Base-by-base conservation (phyloP, 2,888 invertebrate species). In the Lottia scabra region DNA sequence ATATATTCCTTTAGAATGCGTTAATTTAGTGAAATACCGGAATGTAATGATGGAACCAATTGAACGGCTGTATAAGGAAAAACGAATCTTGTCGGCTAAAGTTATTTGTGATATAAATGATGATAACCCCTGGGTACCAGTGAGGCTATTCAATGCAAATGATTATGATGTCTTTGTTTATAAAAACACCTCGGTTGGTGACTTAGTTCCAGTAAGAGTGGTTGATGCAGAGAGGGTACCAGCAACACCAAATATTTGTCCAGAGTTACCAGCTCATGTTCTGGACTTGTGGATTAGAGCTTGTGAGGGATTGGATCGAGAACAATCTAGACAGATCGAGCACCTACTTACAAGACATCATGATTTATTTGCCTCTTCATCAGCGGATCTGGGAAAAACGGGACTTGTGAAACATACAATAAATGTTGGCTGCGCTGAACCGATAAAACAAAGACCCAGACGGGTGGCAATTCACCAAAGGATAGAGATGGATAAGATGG, bases 281-380 rank as follows among this genome's bases (percentile, higher is more conserved):
- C 23, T 56, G 56, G 56, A 56, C n/a, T 56, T 56, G 56, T 56
- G 56, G n/a, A n/a, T 19, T 19, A 56, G n/a, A 56, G 56, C 56
- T 2, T n/a, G 19, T 23, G 56, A 56, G n/a, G 56, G 56, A 8
- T 56, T 56, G 56, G 56, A 56, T 56, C 8, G 56, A 56, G 56
- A 56, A n/a, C n/a, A 56, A 23, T 19, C n/a, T 19, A 16, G 56
- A 19, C 16, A 23, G 19, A 56, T n/a, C 23, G 19, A 56, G 19
- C n/a, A 56, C n/a, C 3, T 56, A 3, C 10, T 56, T 19, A 19
- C 56, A n/a, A 56, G 23, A 56, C n/a, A 56, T 56, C 56, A 56
- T 19, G 56, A 56, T 23, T 19, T 56, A 2, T 56, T 56, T 56
- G 56, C 56, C n/a, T n/a, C 56, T 23, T 19, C n/a, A 8, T 56